Conservation (phyloP, 2,888 invertebrate genomes). For the Ectemnius lituratus region DNA sequence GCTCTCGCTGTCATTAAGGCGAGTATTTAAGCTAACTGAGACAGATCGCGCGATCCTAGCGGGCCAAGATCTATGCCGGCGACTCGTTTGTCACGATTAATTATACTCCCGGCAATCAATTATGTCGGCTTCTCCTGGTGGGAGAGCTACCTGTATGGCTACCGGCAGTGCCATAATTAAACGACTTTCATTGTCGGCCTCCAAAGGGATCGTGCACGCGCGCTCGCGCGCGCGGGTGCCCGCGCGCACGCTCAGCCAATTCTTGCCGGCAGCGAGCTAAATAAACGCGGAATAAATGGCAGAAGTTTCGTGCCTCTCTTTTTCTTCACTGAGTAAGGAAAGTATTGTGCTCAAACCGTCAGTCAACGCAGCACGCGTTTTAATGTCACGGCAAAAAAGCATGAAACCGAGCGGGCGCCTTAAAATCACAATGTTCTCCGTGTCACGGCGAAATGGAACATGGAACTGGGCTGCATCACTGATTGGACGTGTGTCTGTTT, state of each 20-base stretch:
- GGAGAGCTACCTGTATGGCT: no score
- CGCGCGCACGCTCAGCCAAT: no score
- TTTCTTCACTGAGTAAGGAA: no score
- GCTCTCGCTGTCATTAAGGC: background rate
- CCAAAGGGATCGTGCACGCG: no score
- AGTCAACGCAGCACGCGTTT: slow-evolving; percentile 9
- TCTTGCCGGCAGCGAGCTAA: no score
- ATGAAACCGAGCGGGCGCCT: background rate
- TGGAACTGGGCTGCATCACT: no score
- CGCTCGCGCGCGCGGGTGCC: no score
- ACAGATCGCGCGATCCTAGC: background rate
- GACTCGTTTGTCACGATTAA: slow-evolving; percentile 20
- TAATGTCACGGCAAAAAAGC: background rate
- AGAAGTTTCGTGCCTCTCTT: no score
- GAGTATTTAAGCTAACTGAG: background rate
- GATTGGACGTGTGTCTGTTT: no score
- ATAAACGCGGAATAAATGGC: no score
- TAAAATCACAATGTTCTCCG: background rate
- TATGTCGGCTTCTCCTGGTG: background rate
- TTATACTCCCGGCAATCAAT: slow-evolving; percentile 14
- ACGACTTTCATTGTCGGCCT: slow-evolving; percentile 20
- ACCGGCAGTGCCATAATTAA: background rate
- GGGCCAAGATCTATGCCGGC: background rate
- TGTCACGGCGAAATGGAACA: no score
- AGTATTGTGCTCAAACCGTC: slow-evolving; percentile 17